Base-by-base conservation (phyloP, 2,888 invertebrate species). In the Ophion slaviceki region DNA sequence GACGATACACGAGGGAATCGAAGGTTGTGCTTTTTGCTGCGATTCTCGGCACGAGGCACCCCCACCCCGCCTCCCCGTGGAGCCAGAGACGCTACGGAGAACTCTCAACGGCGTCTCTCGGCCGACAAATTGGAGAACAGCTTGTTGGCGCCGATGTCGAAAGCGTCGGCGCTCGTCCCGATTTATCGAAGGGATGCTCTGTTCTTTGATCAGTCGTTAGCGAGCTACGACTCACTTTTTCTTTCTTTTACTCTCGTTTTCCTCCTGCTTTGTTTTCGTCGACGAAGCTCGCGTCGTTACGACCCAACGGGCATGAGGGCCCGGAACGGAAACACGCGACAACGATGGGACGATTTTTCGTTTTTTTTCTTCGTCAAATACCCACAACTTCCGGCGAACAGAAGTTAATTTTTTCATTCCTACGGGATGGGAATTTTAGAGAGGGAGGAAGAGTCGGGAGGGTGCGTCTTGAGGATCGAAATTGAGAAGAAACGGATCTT, bases 111-210 rank as follows among this genome's bases (percentile, higher is more conserved):
- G 45, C 64, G 64, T 28, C 8, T 24, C n/a, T 53, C 36, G 71
- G 77, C 78, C 86, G 79, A 84, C 47, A 79, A 75, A 66, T 59
- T 61, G 87, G 88, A 84, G 85, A 90, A 90, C 91, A 90, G 91
- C 90, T 93, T 93, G 90, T 92, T 91, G 90, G 91, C 91, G 90
- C 88, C 89, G 87, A 92, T 90, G 91, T 90, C 62, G 91, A 91
- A 93, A 87, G 91, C 91, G 91, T 92, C 87, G 61, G 90, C 89
- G 92, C 92, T 91, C 90, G 88, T 88, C 88, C 90, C 85, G 80
- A 74, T 68, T 36, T 72, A 66, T 59, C 8, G 66, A 47, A 75
- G 87, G 88, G 88, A 79, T 88, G 89, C 84, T 86, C 80, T 85
- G 70, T 87, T 85, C 71, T 84, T 86, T 88, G 80, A 64, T 79